Base-by-base conservation (phyloP, 2,113 vertebrate genomes). In the Alosa alosa region DNA sequence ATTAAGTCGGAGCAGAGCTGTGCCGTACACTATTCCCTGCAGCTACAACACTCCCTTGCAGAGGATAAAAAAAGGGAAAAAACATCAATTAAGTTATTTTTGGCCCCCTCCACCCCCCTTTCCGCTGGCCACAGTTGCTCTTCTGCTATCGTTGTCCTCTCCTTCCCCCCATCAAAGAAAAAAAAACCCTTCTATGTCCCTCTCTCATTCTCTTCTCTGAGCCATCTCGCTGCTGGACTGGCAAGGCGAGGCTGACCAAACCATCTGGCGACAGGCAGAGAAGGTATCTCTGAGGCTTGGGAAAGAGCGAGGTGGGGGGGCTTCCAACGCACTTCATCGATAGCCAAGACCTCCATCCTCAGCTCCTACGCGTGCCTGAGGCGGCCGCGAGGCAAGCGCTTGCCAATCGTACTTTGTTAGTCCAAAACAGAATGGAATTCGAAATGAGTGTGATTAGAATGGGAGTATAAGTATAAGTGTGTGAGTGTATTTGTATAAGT, bases 401-500 rank as follows among this genome's bases (percentile, higher is more conserved):
- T 72, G 64, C 25, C 25, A 36, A 72, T 31, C 1, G 25, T 31
- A 4, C 10, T 36, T 72, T 15, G 9, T 72, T 72, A 64, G 22
- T 64, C 31, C 10, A 13, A 72, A 1, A 36, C 64, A 72, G 64
- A 72, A 25, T 8, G 60, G 60, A 64, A 64, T 25, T 84, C 85
- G 68, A 31, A n/a, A 81, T 6, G 52, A 82, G 25, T 31, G 75
- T 22, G 20, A 6, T 64, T 4, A 1, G 60, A n/a, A 22, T 72
- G 64, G 85, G 31, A 81, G 85, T 84, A 20, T 64, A 22, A 3
- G n/a, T 82, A 60, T 75, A 81, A 10, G 49, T 41, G 83, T 25
- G 85, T 85, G 52, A 87, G 89, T 86, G 85, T 84, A 20, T 64
- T 31, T 44, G n/a, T 82, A 60, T 75, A 81, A 10, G 49, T 88